Base-by-base conservation (phyloP, 1,140 invertebrate genomes). In the Pseudachorutes palmiensis region DNA sequence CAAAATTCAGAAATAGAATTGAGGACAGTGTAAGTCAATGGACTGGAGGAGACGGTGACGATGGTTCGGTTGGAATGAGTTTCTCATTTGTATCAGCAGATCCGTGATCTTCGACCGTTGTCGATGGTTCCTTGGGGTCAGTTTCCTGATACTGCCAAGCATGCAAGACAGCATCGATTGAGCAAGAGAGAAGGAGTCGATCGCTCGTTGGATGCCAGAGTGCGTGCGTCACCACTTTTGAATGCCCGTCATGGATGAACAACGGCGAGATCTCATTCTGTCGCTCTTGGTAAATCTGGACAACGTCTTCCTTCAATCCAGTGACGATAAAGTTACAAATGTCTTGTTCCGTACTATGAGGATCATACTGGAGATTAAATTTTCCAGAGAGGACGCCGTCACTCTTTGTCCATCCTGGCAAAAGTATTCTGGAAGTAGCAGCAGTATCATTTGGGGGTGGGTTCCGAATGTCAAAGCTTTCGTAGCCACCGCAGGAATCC, bases 141-240 rank as follows among this genome's bases (percentile, higher is more conserved):
- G n/a, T n/a, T n/a, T n/a, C 51, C 12, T 57, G 51, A 30, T 58
- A 73, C 62, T 73, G 72, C 72, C 72, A 73, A 65, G 72, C 72
- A 58, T 73, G 72, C 22, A 73, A 41, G 45, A 73, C 51, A 26
- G 72, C 51, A 49, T 73, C 69, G 2, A 66, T 28, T 36, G 63
- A 66, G 1, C 69, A 26, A 28, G 72, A 73, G 66, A 73, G 67
- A 14, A 73, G 16, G 1, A 73, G 41, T 28, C 59, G 66, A 1
- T 71, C 63, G 26, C 60, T 41, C 19, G 51, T 26, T 16, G 60
- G 66, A 55, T 71, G 69, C 69, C 69, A 73, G 3, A 63, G 41
- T 19, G 66, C 62, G 30, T 69, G 64, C 19, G 55, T 69, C 2
- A 73, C 70, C 32, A 59, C 22, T 60, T 70, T 69, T 1, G 31